Base-by-base conservation (phyloP, 2,888 invertebrate genomes). In the Synergus umbraculus region DNA sequence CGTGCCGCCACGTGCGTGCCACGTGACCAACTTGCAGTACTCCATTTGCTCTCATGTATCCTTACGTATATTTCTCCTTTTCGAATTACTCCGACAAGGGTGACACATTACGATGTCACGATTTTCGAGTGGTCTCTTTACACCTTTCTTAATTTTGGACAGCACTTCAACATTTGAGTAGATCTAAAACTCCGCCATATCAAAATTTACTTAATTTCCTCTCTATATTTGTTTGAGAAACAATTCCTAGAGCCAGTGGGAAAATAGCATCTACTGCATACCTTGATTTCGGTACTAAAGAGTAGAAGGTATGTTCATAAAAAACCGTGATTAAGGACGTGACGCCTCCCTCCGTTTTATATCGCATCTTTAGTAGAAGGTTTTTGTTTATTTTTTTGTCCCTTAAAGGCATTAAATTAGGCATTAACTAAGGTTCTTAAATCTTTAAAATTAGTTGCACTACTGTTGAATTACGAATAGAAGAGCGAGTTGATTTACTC, bases 1-100 rank as follows among this genome's bases (percentile, higher is more conserved):
- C 90, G 90, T 87, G 90, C 83, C 86, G 89, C 82, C 91, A 88
- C 90, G 91, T 87, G 90, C 81, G 78, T 76, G 85, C 82, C 90
- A 89, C 90, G 89, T 85, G 90, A 83, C 87, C 85, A 85, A 73
- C 73, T 37, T 73, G 73, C 73, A n/a, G 37, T 69, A 15, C 49
- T 49, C 69, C 83, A 81, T 86, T 88, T 85, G 81, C 82, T 82
- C 83, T 83, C 84, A 5, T 37, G 79, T 88, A 83, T 85, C 86
- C 87, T 86, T 86, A 85, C 88, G 85, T 86, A 88, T 84, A 88
- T 88, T 88, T 85, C 87, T 79, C 79, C 83, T 79, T 78, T 83
- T 88, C 83, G 85, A 87, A 88, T 88, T 88, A 88, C 82, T 76
- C 73, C 64, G 81, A 81, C 81, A 29, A 69, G 69, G 69, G 69